Evolutionary conservation across 2,113 vertebrate genomes (phyloP).

Genomic region (Microtus richardsoni): DNA sequence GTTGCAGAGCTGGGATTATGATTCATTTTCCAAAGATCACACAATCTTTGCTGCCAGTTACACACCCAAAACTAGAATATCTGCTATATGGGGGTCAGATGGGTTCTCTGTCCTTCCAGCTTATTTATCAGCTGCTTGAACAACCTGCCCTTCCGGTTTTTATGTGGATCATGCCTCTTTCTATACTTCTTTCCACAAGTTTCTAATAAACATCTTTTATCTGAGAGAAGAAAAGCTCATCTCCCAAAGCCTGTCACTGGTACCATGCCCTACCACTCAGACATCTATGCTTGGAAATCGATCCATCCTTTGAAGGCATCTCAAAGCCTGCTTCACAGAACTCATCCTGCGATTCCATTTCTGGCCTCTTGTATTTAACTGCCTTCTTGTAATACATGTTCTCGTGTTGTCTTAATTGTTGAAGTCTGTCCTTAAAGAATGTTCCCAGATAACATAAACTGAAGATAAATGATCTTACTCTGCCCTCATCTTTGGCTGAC

Average conservation of each 20-base stretch:
- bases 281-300: background rate
- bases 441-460: background rate
- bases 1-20: background rate
- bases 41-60: background rate
- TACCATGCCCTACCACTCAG: background rate
- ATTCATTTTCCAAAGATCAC: slow-evolving; percentile 42
- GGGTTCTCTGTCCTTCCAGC: background rate
- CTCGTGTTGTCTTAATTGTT: background rate
- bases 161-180: background rate
- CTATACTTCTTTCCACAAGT: background rate
- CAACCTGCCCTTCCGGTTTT: background rate
- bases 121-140: background rate
- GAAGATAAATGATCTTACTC: slow-evolving; percentile 1
- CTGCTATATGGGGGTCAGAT: background rate
- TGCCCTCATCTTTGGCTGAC: background rate
- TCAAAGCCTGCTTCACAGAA: background rate
- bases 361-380: background rate
- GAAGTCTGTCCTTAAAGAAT: background rate
- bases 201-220: background rate
- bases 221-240: slow-evolving; percentile 27
- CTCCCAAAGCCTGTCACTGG: background rate
- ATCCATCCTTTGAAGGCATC: background rate
- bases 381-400: background rate
- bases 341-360: background rate
- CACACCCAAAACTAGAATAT: background rate